Percentiles rank a stretch among this genome's conserved stretches.
phyloP scores from a whole-genome alignment of 2,797 vertebrate genomes.

The Scyliorhinus canicula region DNA sequence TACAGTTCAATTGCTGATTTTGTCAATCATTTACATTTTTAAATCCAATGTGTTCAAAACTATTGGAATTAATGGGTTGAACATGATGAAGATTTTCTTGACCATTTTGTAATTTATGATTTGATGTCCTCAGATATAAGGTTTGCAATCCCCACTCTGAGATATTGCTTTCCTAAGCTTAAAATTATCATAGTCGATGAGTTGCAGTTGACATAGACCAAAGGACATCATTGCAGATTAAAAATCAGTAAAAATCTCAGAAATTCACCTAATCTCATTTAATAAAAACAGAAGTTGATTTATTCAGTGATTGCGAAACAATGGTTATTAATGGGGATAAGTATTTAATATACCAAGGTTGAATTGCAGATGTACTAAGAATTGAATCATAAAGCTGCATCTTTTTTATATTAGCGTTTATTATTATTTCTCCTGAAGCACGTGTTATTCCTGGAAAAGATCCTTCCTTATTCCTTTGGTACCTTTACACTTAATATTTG shows the following conservation, averaged over 20 bases:
- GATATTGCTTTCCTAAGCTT: neutral
- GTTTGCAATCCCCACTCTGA: neutral
- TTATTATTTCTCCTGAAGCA: neutral
- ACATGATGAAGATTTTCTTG: neutral
- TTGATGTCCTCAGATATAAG: neutral
- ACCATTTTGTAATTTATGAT: slow-evolving; percentile 3
- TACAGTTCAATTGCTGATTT: neutral
- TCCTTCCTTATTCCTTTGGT: neutral
- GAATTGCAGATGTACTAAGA: neutral
- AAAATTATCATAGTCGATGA: neutral
- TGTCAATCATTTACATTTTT: neutral
- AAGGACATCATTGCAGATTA: neutral
- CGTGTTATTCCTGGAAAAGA: neutral
- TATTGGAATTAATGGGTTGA: neutral
- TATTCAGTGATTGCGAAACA: neutral
- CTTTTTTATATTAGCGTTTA: neutral
- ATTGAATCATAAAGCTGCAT: neutral
- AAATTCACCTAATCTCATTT: neutral
- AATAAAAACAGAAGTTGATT: neutral
- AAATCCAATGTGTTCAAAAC: neutral
- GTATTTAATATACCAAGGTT: neutral
- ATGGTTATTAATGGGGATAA: neutral
- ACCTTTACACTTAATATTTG: neutral
- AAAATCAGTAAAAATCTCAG: neutral
- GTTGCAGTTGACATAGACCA: neutral